Evolutionary conservation across 2,888 invertebrate species (phyloP), one percentile per base, ranked within the genome.

Genomic region (Sinohyriopsis cumingii): DNA sequence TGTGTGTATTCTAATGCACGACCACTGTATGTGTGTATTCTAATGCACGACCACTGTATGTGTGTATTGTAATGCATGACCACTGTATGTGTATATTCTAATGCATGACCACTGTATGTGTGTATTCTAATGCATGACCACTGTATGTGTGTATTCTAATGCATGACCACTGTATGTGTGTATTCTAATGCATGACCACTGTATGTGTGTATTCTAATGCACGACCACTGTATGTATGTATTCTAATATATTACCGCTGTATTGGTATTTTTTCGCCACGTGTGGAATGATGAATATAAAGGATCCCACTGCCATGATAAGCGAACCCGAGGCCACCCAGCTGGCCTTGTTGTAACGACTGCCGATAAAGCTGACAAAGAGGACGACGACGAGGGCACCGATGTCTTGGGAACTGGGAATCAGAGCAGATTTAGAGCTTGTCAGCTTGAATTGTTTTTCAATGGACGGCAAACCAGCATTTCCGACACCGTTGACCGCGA

Each of bases 211-310:
- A 5, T 33, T 33, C 7, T 33, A 33, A 7, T 33, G 1, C 7
- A 9, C 9, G 7, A 33, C 22, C 45, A 45, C 57, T 5, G 18
- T 20, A 20, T 22, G 9, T 0, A 57, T 57, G 5, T 22, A 9
- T 22, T 18, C 7, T 7, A 28, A 53, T 59, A 63, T 25, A 57
- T 59, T 68, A 77, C 80, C 77, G 60, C 69, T 64, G 59, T 72
- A 78, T 9, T 71, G 61, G 33, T 82, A 80, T 61, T 61, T 72
- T 18, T 69, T 73, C 1, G 72, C 79, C 24, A 82, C 55, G 54
- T 84, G 82, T 19, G 82, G 84, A 20, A 84, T 75, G 33, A 81
- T 79, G 69, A 82, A 82, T 55, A 84, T 61, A 24, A 84, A 71
- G 3, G 82, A 82, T 7, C 82, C 84, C 5, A 82, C n/a, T 7